Percentiles rank a stretch among this genome's conserved stretches.
Conservation (phyloP, 2,888 invertebrate genomes). For the Tridacna crocea region DNA sequence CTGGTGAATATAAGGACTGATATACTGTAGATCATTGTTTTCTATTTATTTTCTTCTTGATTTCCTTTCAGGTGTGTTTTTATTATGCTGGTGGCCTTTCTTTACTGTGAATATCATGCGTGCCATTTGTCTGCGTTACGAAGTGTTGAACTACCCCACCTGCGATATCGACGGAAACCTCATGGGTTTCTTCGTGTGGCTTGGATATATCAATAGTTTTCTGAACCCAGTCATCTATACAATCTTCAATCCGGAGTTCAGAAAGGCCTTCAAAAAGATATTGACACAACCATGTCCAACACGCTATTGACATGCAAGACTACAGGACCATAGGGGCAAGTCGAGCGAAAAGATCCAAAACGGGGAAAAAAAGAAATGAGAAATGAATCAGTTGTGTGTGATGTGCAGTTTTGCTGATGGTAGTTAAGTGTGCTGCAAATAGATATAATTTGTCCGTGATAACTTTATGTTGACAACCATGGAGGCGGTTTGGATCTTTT, state of each 20-base stretch:
- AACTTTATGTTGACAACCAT: too few species aligned
- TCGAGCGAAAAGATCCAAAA: too few species aligned
- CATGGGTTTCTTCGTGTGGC: slow-evolving; percentile 92
- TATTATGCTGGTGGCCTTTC: slow-evolving; percentile 99
- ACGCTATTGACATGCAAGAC: not conserved
- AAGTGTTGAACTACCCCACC: slow-evolving; percentile 88
- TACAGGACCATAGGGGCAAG: not conserved
- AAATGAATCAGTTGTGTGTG: too few species aligned
- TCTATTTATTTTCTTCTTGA: slow-evolving; percentile 11
- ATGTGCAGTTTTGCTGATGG: too few species aligned
- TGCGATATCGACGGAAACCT: slow-evolving; percentile 84
- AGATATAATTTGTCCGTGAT: too few species aligned
- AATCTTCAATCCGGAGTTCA: slow-evolving; percentile 89
- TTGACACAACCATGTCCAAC: slow-evolving; percentile 84
- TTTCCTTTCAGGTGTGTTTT: slow-evolving; percentile 94
- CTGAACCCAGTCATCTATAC: slow-evolving; percentile 90
- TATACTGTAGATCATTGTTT: too few species aligned
- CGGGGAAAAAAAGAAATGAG: too few species aligned
- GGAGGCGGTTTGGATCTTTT: too few species aligned
- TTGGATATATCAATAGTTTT: slow-evolving; percentile 95
- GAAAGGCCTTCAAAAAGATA: slow-evolving; percentile 98
- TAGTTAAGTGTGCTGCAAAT: too few species aligned
- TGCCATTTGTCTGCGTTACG: slow-evolving; percentile 93
- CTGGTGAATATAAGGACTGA: too few species aligned
- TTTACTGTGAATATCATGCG: slow-evolving; percentile 99